These are phyloP conservation scores for Conus ventricosus DNA, from an alignment of 1,140 invertebrate species.

Conservation along the genomic window DNA sequence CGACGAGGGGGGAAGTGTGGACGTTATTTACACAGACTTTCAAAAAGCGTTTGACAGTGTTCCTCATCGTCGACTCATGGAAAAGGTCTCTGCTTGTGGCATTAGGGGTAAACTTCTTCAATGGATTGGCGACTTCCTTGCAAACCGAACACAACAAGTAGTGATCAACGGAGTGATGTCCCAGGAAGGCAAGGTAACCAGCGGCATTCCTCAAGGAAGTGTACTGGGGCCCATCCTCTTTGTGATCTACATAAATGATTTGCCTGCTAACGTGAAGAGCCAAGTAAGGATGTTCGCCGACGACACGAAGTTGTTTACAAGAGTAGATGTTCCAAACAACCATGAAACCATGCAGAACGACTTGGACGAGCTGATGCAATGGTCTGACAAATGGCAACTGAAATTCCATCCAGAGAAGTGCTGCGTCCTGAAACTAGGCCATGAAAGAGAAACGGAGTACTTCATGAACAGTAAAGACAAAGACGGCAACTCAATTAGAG, in stretches of 20 bases:
- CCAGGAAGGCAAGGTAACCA: constrained; percentile 36
- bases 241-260: constrained; percentile 48
- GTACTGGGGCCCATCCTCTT: no score
- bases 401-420: constrained; percentile 36
- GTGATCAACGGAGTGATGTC: constrained; percentile 29
- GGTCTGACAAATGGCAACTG: background rate
- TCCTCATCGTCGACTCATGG: constrained; percentile 27
- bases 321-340: no score
- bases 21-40: background rate
- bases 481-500: no score
- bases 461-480: no score
- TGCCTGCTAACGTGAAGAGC: constrained; percentile 12
- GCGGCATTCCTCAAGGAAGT: constrained; percentile 24
- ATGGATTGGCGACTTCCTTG: constrained; percentile 22
- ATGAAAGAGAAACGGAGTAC: no score
- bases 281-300: no score
- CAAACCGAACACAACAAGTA: constrained; percentile 36
- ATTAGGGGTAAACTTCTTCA: no score
- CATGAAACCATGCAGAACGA: no score
- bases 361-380: no score
- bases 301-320: no score
- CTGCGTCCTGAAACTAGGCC: background rate
- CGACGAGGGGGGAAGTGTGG: background rate
- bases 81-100: background rate
- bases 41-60: no score